Evolutionary conservation across 2,797 vertebrate genomes (phyloP).

Genomic region (Cryptoblepharus egeriae): DNA sequence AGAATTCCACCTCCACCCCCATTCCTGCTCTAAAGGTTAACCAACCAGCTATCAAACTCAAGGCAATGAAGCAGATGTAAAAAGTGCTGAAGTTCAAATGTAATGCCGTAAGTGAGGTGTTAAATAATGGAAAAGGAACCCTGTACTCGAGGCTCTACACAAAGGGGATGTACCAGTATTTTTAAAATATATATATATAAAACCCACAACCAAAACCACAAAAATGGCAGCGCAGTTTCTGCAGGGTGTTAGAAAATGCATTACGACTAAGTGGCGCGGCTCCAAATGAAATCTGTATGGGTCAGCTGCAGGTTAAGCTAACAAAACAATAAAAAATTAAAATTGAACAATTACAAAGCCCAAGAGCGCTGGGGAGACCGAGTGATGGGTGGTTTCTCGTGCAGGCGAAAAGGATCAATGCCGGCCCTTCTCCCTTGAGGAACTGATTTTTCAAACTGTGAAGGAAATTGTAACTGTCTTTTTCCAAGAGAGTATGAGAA

Average conservation of each 20-base stretch:
- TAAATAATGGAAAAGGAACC: conserved; percentile 76
- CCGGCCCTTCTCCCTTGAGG: neutral
- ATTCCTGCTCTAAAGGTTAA: conserved; percentile 45
- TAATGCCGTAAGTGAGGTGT: conserved; percentile 53
- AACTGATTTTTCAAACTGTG: conserved; percentile 7
- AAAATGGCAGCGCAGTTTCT: conserved; percentile 48
- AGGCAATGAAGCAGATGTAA: conserved; percentile 51
- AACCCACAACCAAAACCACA: conserved; percentile 25
- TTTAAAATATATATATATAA: neutral
- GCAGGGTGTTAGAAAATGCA: conserved; percentile 74
- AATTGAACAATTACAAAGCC: conserved; percentile 78
- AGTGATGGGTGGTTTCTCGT: conserved; percentile 56
- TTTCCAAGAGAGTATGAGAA: neutral
- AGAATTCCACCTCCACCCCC: neutral
- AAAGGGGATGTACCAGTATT: conserved; percentile 27
- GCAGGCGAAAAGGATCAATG: conserved; percentile 44
- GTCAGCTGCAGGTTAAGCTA: conserved; percentile 90
- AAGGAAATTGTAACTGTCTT: neutral
- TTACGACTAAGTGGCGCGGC: conserved; percentile 63
- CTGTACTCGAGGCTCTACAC: conserved; percentile 41
- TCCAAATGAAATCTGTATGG: conserved; percentile 76
- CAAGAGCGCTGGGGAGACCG: conserved; percentile 54
- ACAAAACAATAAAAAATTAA: conserved; percentile 91
- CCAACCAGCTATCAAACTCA: conserved; percentile 57
- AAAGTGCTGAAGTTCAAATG: conserved; percentile 68